Base-by-base conservation (phyloP, 2,888 invertebrate genomes). In the Sylvicola cinctus region DNA sequence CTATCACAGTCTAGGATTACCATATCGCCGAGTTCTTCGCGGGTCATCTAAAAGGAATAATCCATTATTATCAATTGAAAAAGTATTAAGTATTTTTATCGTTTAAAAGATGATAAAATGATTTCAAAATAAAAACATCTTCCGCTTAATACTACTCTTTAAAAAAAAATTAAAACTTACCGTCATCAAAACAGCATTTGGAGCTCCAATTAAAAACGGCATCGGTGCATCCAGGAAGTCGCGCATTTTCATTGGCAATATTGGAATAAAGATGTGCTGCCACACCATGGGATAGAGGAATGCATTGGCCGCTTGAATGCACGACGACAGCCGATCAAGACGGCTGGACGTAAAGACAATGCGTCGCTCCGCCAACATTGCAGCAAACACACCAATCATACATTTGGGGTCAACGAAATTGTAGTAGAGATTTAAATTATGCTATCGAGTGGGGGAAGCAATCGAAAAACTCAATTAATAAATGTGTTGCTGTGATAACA, bases 241-340 rank as follows among this genome's bases (percentile, higher is more conserved):
- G 43, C 81, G 74, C 40, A 95, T 67, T 50, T 80, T 74, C 54
- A 74, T 69, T 15, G 95, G 93, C 48, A 95, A 61, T 44, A 96
- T 80, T 34, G 95, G 95, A 58, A 96, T 93, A 57, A 85, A 96
- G 50, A 96, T 87, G 50, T 95, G 93, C 60, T 96, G 95, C 96
- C 96, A 96, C 44, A 80, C 79, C 91, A 98, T 93, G 2, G 96
- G 96, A 59, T 91, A 95, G 29, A 98, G 72, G 31, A 96, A 74
- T 40, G 84, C 75, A 53, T 90, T 88, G 13, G 91, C 87, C 11
- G 93, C 93, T 56, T 93, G 90, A 16, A 85, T 83, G 49, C 85
- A 84, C 0, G 95, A 87, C 33, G 90, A 90, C 32, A 98, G 62
- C 38, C 88, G 68, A 42, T 85, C 84, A 41, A 95, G 64, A 50